Evolutionary conservation across 1,140 invertebrate genomes (phyloP).

Genomic region (Drosophila ironensis): DNA sequence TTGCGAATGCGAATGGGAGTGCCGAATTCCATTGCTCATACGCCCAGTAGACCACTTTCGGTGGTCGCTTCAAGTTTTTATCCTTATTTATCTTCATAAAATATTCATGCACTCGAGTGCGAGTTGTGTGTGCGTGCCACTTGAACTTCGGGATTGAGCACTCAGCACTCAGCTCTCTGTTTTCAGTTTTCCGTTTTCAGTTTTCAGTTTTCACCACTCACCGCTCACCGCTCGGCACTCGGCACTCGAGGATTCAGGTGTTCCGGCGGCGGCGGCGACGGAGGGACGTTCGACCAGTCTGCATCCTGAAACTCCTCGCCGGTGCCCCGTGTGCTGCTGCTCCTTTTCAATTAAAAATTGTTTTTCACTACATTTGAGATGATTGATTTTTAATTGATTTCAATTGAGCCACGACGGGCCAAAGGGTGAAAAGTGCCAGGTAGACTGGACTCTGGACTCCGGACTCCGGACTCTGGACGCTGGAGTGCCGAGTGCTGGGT

Average conservation of each 20-base stretch:
- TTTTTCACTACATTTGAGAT: slow-evolving; percentile 79
- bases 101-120: slow-evolving; percentile 66
- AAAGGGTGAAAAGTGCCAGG: slow-evolving; percentile 3
- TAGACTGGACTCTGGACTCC: too few relatives aligned
- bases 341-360: slow-evolving; percentile 78
- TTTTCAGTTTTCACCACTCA: slow-evolving; percentile 21
- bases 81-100: slow-evolving; percentile 80
- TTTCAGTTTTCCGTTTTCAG: background rate
- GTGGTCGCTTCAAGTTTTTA: slow-evolving; percentile 77
- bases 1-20: too few relatives aligned
- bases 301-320: background rate
- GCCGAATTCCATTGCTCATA: slow-evolving; percentile 63
- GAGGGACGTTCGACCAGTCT: slow-evolving; percentile 11
- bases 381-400: slow-evolving; percentile 80
- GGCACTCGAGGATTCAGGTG: slow-evolving; percentile 28
- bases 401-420: slow-evolving; percentile 56
- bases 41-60: slow-evolving; percentile 56
- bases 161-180: slow-evolving; percentile 1
- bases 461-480: too few relatives aligned
- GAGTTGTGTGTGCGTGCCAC: slow-evolving; percentile 26
- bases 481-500: too few relatives aligned
- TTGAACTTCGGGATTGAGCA: slow-evolving; percentile 57
- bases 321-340: slow-evolving; percentile 50
- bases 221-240: slow-evolving; percentile 8
- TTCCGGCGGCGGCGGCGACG: too few relatives aligned